phyloP scores from a whole-genome alignment of 1,140 invertebrate species.

The Bilobella aurantiaca region DNA sequence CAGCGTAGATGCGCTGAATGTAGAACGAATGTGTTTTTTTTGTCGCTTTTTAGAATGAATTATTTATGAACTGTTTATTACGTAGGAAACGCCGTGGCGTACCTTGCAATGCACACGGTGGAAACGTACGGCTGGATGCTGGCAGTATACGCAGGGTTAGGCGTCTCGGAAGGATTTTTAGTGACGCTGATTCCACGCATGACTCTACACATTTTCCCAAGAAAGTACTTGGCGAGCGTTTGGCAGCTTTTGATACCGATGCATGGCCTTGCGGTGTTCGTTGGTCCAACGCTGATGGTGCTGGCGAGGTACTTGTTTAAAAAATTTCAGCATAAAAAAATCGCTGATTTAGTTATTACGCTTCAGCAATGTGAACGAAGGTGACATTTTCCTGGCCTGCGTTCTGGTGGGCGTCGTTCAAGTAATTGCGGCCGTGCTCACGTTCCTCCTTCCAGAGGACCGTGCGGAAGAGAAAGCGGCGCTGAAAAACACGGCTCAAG shows the following conservation, averaged over 20 bases:
- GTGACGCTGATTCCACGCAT: background rate
- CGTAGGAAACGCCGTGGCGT: background rate
- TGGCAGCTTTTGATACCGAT: background rate
- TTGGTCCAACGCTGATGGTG: background rate
- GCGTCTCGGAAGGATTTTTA: background rate
- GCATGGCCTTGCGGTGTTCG: background rate
- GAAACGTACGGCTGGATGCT: background rate
- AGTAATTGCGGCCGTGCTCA: background rate
- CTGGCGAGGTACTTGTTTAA: background rate
- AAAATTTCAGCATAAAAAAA: background rate
- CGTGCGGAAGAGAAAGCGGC: too few relatives aligned
- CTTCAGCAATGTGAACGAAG: background rate
- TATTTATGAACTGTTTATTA: background rate
- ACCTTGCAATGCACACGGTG: background rate
- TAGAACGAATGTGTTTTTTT: too few relatives aligned
- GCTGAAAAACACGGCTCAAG: too few relatives aligned
- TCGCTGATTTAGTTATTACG: background rate
- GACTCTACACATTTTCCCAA: background rate
- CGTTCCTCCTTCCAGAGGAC: background rate
- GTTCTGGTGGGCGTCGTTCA: background rate
- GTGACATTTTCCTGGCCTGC: background rate
- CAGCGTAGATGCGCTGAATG: background rate
- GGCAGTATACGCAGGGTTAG: background rate
- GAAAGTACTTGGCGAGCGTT: background rate
- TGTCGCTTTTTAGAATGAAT: background rate